A percentile compares a stretch with the other conserved stretches of the same genome.
Conservation (phyloP, 2,797 vertebrate genomes). For the Xenops minutus region DNA sequence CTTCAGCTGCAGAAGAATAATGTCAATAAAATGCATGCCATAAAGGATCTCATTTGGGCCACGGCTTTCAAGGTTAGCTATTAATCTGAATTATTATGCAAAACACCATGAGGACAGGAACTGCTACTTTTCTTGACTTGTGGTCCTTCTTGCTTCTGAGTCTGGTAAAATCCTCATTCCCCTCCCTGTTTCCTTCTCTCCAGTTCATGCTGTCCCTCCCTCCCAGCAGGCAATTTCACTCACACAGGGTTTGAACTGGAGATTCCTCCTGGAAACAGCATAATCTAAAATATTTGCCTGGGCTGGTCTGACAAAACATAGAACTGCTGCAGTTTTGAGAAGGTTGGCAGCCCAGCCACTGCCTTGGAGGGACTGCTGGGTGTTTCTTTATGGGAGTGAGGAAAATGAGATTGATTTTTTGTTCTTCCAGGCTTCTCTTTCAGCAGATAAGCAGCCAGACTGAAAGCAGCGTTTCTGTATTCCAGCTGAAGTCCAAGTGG, state of each 20-base stretch:
- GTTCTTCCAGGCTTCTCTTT: not conserved
- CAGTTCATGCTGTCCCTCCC: not conserved
- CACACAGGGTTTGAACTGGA: not conserved
- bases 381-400: not conserved
- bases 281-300: not conserved
- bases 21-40: not conserved
- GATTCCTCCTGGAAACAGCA: not conserved
- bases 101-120: not conserved
- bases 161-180: not conserved
- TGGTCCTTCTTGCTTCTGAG: not conserved
- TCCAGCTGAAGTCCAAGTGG: rapidly evolving
- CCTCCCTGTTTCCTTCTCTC: not conserved
- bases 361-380: not conserved
- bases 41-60: not conserved
- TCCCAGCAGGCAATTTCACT: not conserved
- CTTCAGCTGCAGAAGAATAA: not conserved
- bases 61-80: not conserved
- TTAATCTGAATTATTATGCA: not conserved
- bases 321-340: not conserved
- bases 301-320: not conserved
- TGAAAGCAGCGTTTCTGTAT: not conserved
- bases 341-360: not conserved
- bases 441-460: not conserved
- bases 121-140: not conserved
- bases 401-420: not conserved